A percentile compares a stretch with the other conserved stretches of the same genome.
phyloP scores from a whole-genome alignment of 2,113 vertebrate species.

The Ammodytes dubius region DNA sequence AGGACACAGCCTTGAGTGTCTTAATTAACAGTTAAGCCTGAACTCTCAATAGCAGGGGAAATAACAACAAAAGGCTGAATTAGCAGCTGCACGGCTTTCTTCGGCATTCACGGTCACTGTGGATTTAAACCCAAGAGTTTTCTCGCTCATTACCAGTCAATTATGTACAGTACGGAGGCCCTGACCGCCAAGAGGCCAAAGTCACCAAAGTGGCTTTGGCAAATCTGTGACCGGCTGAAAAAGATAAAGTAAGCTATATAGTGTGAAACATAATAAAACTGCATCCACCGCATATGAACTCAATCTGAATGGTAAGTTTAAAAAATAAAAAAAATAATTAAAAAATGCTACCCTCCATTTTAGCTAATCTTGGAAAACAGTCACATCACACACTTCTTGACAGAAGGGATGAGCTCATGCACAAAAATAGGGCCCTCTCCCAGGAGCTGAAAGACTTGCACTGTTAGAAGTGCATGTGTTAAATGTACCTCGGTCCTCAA shows the following conservation, averaged over 20 bases:
- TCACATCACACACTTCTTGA: conserved; percentile 38
- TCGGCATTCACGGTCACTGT: conserved; percentile 63
- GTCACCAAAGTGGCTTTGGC: conserved; percentile 34
- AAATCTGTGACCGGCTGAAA: conserved; percentile 25
- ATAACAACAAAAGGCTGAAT: conserved; percentile 74
- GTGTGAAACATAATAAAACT: neutral
- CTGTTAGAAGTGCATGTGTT: conserved; percentile 25
- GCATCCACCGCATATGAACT: neutral
- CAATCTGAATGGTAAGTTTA: too few relatives aligned
- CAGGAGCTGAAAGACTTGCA: conserved; percentile 22
- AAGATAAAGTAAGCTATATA: neutral
- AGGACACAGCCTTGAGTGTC: conserved; percentile 59
- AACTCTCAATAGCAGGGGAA: conserved; percentile 61
- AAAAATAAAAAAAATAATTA: neutral
- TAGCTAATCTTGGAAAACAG: conserved; percentile 32
- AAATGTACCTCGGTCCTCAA: conserved; percentile 2
- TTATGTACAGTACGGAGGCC: conserved; percentile 62
- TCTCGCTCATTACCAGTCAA: conserved; percentile 72
- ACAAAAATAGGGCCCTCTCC: conserved; percentile 24
- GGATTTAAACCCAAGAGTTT: conserved; percentile 76
- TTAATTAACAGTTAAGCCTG: conserved; percentile 79
- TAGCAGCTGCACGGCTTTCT: conserved; percentile 64
- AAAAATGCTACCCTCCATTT: neutral
- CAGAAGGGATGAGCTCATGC: conserved; percentile 44
- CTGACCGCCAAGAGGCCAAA: conserved; percentile 22